Evolutionary conservation across 92 coral and sea anemone species (phyloP), one percentile per base, ranked within the genome.

Genomic region (Parazoanthus swiftii): DNA sequence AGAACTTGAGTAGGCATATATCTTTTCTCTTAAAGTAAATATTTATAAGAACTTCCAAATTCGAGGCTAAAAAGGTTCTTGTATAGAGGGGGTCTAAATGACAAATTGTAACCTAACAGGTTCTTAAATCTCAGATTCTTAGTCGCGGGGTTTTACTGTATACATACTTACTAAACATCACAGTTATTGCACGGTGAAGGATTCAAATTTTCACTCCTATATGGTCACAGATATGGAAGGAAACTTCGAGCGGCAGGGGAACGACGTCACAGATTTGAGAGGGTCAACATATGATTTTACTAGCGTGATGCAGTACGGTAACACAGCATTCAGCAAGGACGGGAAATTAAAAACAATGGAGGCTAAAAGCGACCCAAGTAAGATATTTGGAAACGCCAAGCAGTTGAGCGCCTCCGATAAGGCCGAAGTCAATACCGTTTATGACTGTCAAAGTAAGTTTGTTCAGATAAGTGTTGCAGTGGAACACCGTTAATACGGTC

Each of bases 291-390:
- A 71, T 33, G 87, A 84, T 33, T 70, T 84, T 76, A 70, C 78
- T 48, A 84, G 87, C 21, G 39, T 84, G 42, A 84, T 84, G 87
- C 87, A 71, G 63, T 84, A 84, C 35, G 87, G 87, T 0, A 70
- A 46, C 77, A 84, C 5, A 15, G 87, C 78, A 11, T 84, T 84
- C 65, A 84, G 87, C 65, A 84, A 70, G 46, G 79, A 84, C 23
- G 76, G 76, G 7, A 43, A 7, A 21, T 44, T 58, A 13, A 26
- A 44, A 3, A 84, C 87, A n/a, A 84, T 84, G 87, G 65, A 84
- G 54, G 87, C 33, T 9, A 48, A 13, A 14, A 36, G 46, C 77
- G 67, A 84, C 26, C 51, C 51, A 48, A 44, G 51, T 20, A 84
- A 25, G 77, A 14, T 25, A n/a, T 84, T 84, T 29, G 87, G 87